These are phyloP conservation scores for Agrochola litura DNA, from an alignment of 2,888 invertebrate species.

Conservation along the genomic window DNA sequence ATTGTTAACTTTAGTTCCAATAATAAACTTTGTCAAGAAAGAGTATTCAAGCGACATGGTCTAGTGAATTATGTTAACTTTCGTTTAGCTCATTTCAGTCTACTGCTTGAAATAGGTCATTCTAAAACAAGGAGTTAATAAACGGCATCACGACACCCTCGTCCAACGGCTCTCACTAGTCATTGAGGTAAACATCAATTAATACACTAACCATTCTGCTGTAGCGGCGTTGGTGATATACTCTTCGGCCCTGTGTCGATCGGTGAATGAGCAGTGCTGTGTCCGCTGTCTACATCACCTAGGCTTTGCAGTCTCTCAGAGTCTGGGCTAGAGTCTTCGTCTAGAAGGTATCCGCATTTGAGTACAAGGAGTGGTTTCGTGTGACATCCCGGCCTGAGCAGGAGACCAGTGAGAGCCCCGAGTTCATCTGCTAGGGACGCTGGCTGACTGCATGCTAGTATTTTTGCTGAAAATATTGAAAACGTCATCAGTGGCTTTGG, in stretches of 20 bases:
- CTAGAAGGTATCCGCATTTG: constrained; percentile 94
- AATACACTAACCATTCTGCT: constrained; percentile 84
- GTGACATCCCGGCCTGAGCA: constrained; percentile 83
- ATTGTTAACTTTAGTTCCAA: background rate
- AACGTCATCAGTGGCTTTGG: constrained; percentile 44
- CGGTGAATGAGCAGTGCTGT: constrained; percentile 97
- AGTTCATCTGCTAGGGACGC: constrained; percentile 93
- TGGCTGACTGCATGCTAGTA: constrained; percentile 91
- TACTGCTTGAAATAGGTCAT: constrained; percentile 4
- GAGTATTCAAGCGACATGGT: background rate
- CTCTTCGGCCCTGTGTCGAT: constrained; percentile 95
- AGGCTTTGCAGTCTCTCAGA: constrained; percentile 94
- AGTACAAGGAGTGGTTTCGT: constrained; percentile 92
- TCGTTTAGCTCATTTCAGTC: background rate
- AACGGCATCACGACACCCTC: background rate
- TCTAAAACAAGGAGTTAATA: background rate
- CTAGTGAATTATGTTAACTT: background rate
- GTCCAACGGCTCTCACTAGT: background rate
- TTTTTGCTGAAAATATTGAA: constrained; percentile 89
- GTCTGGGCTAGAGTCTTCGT: constrained; percentile 96
- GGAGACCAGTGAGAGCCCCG: constrained; percentile 85
- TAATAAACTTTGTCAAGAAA: background rate
- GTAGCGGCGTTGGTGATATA: constrained; percentile 93
- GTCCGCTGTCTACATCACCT: constrained; percentile 96
- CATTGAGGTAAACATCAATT: constrained; percentile 8